Evolutionary conservation across 1,140 invertebrate genomes (phyloP).

Genomic region (Drosophila ironensis): DNA sequence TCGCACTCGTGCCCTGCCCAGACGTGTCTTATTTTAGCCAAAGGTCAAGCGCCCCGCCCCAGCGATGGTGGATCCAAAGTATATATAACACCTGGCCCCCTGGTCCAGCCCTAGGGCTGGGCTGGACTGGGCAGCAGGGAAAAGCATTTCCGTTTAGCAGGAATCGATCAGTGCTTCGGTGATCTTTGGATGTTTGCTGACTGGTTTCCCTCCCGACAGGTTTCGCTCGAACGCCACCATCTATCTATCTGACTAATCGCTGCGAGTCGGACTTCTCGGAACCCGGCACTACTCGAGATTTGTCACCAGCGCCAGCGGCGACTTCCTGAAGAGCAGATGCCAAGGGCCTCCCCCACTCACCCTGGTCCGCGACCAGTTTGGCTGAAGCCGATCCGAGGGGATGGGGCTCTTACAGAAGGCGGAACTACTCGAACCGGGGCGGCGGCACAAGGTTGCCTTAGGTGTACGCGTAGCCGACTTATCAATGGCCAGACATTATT

Average conservation of each 20-base stretch:
- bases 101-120: constrained; percentile 11
- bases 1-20: constrained; percentile 31
- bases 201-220: constrained; percentile 28
- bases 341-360: constrained; percentile 46
- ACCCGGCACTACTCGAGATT: constrained; percentile 38
- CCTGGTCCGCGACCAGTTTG: constrained; percentile 12
- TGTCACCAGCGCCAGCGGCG: constrained; percentile 11
- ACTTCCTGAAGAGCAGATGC: constrained; percentile 56
- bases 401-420: constrained; percentile 41
- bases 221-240: background rate
- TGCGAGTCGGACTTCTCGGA: constrained; percentile 32
- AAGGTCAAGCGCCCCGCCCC: constrained; percentile 57
- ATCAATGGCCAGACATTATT: constrained; percentile 46
- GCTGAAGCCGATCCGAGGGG: background rate
- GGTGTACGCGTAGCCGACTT: constrained; percentile 10
- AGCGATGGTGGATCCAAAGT: constrained; percentile 26
- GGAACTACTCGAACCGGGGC: too few species aligned
- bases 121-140: constrained; percentile 21
- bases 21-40: constrained; percentile 62
- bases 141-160: constrained; percentile 70
- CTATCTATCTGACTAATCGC: constrained; percentile 45
- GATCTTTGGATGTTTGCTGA: constrained; percentile 36
- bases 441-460: constrained; percentile 18
- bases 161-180: constrained; percentile 26
- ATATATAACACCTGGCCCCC: constrained; percentile 27